Evolutionary conservation across 2,888 invertebrate species (phyloP).

Genomic region (Microctonus hyperodae): DNA sequence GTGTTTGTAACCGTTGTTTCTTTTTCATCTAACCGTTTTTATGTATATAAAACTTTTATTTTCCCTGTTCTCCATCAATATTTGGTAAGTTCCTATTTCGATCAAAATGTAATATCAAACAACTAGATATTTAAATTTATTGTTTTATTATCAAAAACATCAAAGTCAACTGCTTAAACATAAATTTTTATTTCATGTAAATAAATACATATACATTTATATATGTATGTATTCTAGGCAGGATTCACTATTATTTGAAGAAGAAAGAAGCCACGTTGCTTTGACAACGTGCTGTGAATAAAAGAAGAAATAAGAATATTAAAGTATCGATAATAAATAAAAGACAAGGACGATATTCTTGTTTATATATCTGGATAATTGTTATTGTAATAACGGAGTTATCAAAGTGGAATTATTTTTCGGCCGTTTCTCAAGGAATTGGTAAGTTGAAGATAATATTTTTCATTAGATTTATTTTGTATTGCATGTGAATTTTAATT

Average conservation of each 20-base stretch:
- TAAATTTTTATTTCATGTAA: background rate
- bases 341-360: too few species aligned
- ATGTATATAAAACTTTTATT: background rate
- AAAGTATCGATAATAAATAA: background rate
- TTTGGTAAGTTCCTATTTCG: background rate
- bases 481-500: background rate
- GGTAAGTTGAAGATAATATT: slow-evolving; percentile 11
- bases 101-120: background rate
- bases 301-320: background rate
- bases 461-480: too few species aligned
- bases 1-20: slow-evolving; percentile 12
- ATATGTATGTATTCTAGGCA: background rate
- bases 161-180: background rate
- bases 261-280: background rate
- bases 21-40: slow-evolving; percentile 11
- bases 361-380: background rate
- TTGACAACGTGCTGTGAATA: background rate
- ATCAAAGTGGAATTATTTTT: slow-evolving; percentile 3
- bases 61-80: background rate
- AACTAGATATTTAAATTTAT: background rate
- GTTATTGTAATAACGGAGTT: slow-evolving; percentile 10
- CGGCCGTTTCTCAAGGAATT: slow-evolving; percentile 13
- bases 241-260: background rate
- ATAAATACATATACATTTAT: background rate
- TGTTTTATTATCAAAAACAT: background rate